Evolutionary conservation across 2,888 invertebrate species (phyloP), one percentile per base, ranked within the genome.

Genomic region (Torymus texanus): DNA sequence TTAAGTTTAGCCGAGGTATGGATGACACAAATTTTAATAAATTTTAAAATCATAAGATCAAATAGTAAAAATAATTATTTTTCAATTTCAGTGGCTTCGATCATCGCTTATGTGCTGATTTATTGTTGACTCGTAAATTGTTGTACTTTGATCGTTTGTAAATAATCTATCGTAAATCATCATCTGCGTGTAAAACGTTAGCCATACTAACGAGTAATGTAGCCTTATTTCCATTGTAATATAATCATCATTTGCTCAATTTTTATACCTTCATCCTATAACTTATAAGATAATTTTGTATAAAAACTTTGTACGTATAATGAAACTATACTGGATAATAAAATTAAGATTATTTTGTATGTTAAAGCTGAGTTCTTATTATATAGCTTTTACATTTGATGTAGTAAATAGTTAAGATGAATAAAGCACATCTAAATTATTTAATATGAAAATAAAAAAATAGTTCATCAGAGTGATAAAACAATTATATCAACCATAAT

Each of bases 1-100:
- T 92, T 97, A 84, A 95, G 93, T 88, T 92, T 97, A 88, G 92
- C 95, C 71, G 96, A 97, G 92, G 95, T 95, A 92, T 91, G 91
- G 29, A 29, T 29, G 3, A 29, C 29, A 29, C 88, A 24, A 59
- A 68, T 68, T 68, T 8, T 11, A 63, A 65, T 51, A 29, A 68
- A 61, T 62, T 29, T 3, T 5, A 2, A 4, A 2, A 29, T 29
- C 4, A 29, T 29, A 29, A 29, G 3, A 29, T 29, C 29, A 5
- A 29, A 29, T 58, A 58, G 51, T 41, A 24, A 56, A 65, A 55
- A 62, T 56, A 29, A 61, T 56, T 84, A 84, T 85, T 88, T 90
- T 88, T 88, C 29, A 29, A 84, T 94, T 93, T 85, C 92, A 95
- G 94, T 95, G 95, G 95, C 92, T 95, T 84, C 94, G 94, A 89